These are phyloP conservation scores for Protaetia brevitarsis DNA, from an alignment of 1,140 invertebrate species.

Conservation along the genomic window DNA sequence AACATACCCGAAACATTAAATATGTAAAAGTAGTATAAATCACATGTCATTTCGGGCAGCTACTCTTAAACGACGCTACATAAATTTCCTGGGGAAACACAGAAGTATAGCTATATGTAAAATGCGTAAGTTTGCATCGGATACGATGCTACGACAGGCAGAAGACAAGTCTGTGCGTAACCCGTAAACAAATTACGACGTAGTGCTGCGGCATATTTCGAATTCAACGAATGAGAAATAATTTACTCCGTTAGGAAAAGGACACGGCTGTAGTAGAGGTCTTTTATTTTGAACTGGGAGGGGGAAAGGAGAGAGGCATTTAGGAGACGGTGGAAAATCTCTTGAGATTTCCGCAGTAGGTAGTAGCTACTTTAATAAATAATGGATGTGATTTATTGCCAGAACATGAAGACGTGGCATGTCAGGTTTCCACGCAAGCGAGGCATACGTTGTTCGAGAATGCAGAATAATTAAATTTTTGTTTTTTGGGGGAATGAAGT, in stretches of 20 bases:
- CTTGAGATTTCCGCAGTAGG: not conserved
- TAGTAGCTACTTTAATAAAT: conserved; percentile 6
- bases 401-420: not conserved
- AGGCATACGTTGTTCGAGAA: no score
- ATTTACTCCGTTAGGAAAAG: not conserved
- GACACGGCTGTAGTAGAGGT: not conserved
- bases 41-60: conserved; percentile 12
- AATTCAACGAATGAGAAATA: not conserved
- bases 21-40: conserved; percentile 17
- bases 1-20: conserved; percentile 18
- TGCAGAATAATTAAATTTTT: no score
- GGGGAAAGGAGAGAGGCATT: not conserved
- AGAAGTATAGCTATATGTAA: no score
- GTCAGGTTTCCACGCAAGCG: no score
- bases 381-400: conserved; percentile 6
- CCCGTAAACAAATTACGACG: conserved; percentile 20
- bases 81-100: conserved; percentile 3
- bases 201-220: conserved; percentile 3
- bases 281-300: not conserved
- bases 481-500: no score
- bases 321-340: no score
- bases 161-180: not conserved
- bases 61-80: conserved; percentile 8
- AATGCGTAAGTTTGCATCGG: no score
- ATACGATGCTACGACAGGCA: not conserved